Evolutionary conservation across 2,797 vertebrate species (phyloP).

Genomic region (Malurus splendens): DNA sequence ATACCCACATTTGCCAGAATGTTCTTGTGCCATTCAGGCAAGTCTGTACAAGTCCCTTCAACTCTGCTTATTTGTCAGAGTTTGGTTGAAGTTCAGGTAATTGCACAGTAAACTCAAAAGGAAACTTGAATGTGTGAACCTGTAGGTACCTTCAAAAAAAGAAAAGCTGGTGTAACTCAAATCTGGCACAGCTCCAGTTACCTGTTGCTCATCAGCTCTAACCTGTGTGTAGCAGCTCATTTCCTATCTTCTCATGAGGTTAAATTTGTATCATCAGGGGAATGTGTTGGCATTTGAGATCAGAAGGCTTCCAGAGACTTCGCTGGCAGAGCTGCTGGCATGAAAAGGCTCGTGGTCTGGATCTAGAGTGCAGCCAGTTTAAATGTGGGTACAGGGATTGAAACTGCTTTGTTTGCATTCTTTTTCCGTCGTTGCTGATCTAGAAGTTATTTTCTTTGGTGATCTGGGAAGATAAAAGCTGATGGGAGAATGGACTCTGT

Average conservation of each 20-base stretch:
- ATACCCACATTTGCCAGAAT: not conserved
- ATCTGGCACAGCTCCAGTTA: not conserved
- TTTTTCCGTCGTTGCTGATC: not conserved
- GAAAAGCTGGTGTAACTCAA: not conserved
- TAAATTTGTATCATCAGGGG: not conserved
- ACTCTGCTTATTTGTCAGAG: not conserved
- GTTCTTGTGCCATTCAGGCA: not conserved
- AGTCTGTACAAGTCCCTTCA: not conserved
- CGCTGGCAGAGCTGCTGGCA: not conserved
- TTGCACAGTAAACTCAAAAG: not conserved
- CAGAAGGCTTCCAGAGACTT: not conserved
- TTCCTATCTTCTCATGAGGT: constrained; percentile 26
- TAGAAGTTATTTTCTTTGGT: not conserved
- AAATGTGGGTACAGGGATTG: not conserved
- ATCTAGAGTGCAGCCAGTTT: not conserved
- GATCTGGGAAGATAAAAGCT: not conserved
- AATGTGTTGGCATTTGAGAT: not conserved
- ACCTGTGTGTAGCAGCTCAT: constrained; percentile 3
- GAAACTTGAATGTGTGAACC: not conserved
- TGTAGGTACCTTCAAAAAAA: not conserved
- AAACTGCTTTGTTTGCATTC: not conserved
- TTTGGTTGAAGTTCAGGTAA: constrained; percentile 13
- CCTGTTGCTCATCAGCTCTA: constrained; percentile 20
- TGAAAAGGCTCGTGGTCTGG: not conserved
- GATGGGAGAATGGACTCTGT: not conserved